phyloP scores from a whole-genome alignment of 2,797 vertebrate species.

The Hippopotamyrus pictus region DNA sequence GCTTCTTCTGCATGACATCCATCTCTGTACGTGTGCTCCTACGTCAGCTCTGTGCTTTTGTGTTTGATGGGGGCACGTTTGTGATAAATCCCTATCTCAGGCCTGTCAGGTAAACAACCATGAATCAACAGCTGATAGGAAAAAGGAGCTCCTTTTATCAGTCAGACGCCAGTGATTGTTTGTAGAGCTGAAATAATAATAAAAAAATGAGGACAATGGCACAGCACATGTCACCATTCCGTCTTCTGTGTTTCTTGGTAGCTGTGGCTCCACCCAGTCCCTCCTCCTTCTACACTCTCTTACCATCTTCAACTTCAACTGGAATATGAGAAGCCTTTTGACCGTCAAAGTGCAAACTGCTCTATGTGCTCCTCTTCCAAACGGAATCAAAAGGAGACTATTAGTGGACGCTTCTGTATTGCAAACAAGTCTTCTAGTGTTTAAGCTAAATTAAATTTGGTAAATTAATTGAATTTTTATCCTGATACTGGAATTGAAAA shows the following conservation, averaged over 20 bases:
- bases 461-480: neutral
- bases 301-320: neutral
- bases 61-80: neutral
- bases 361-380: neutral
- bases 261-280: neutral
- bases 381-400: neutral
- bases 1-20: neutral
- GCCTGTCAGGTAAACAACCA: neutral
- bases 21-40: neutral
- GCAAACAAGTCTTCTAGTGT: neutral
- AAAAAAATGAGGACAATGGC: neutral
- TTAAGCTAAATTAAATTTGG: too few species aligned
- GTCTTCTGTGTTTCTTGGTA: neutral
- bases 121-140: constrained; percentile 10
- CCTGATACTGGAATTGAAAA: neutral
- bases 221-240: neutral
- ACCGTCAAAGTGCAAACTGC: neutral
- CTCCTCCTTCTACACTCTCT: neutral
- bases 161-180: neutral
- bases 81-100: constrained; percentile 4
- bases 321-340: neutral
- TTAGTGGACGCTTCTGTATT: neutral
- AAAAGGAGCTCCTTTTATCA: constrained; percentile 10
- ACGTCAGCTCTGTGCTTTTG: constrained; percentile 1
- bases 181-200: constrained; percentile 12